Evolutionary conservation across 2,797 vertebrate genomes (phyloP).

Genomic region (Silurus lanzhouensis): DNA sequence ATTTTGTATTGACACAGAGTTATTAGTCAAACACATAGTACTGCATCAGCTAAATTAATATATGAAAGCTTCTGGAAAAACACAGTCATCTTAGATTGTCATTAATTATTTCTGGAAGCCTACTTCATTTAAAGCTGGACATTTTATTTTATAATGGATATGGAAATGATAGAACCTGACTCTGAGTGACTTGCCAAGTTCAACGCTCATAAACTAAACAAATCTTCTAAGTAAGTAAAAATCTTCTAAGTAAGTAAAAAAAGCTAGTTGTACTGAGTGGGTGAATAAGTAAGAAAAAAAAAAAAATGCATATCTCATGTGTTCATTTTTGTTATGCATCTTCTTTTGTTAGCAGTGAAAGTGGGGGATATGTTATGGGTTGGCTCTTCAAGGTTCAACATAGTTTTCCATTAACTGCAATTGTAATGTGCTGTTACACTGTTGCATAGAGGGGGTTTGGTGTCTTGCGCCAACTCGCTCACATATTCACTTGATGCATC

Average conservation of each 20-base stretch:
- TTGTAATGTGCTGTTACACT: background rate
- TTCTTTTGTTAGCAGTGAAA: background rate
- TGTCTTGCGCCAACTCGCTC: background rate
- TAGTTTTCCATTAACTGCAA: background rate
- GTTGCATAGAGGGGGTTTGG: too few species aligned
- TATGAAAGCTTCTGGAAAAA: slow-evolving; percentile 12
- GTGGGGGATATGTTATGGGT: background rate
- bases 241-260: background rate
- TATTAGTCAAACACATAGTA: slow-evolving; percentile 23
- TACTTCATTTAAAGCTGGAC: slow-evolving; percentile 2
- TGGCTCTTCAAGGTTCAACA: background rate
- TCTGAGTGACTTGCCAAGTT: background rate
- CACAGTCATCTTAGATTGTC: background rate
- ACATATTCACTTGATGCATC: background rate
- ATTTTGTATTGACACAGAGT: slow-evolving; percentile 15
- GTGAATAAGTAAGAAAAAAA: background rate
- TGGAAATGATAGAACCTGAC: slow-evolving; percentile 20
- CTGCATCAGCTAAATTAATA: slow-evolving; percentile 15
- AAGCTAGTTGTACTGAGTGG: background rate
- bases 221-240: background rate
- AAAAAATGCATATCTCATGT: too few species aligned
- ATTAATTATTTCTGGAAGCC: slow-evolving; percentile 15
- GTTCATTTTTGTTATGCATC: background rate
- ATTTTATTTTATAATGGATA: background rate
- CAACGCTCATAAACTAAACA: background rate